Evolutionary conservation across 2,797 vertebrate species (phyloP).

Genomic region (Salmo trutta): DNA sequence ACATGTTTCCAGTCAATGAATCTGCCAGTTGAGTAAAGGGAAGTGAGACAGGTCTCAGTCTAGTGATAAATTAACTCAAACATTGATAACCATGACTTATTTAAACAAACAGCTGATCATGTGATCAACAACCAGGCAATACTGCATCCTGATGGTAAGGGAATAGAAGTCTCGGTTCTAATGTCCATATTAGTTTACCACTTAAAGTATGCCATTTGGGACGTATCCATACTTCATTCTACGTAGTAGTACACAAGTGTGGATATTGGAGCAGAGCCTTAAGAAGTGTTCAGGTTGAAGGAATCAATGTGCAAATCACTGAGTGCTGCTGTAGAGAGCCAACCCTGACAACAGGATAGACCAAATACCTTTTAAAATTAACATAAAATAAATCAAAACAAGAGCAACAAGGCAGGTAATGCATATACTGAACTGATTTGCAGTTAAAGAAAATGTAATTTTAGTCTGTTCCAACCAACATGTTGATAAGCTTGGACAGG

Average conservation of each 20-base stretch:
- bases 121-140: neutral
- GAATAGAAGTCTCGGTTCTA: too few species aligned
- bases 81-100: neutral
- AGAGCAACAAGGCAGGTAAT: neutral
- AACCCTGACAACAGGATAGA: neutral
- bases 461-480: neutral
- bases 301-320: conserved; percentile 48
- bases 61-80: neutral
- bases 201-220: too few species aligned
- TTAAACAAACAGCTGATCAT: neutral
- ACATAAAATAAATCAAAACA: neutral
- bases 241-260: too few species aligned
- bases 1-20: conserved; percentile 23
- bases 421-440: neutral
- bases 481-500: neutral
- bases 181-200: too few species aligned
- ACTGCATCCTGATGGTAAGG: neutral
- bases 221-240: too few species aligned
- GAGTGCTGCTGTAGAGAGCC: neutral
- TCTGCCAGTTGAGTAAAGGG: conserved; percentile 13
- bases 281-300: conserved; percentile 29
- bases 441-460: neutral
- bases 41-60: neutral
- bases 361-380: neutral
- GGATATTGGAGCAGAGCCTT: too few species aligned